These are phyloP conservation scores for Mechanitis messenoides DNA, from an alignment of 2,888 invertebrate species.

Conservation along the genomic window DNA sequence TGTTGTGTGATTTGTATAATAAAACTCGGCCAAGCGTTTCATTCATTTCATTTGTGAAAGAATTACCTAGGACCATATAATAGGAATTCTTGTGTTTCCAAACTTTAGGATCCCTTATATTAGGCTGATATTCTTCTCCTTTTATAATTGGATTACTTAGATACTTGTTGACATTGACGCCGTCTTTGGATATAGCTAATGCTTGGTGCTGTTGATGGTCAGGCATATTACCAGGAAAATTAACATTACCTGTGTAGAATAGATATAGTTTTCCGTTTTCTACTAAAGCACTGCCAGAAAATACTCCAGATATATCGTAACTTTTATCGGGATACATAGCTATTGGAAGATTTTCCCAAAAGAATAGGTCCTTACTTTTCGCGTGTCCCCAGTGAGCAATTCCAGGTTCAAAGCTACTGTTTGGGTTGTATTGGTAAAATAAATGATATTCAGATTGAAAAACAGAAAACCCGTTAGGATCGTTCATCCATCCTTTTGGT, in stretches of 20 bases:
- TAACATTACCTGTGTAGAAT: constrained; percentile 59
- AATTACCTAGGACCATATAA: constrained; percentile 63
- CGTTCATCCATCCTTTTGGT: constrained; percentile 76
- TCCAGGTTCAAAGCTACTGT: constrained; percentile 55
- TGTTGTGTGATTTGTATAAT: constrained; percentile 59
- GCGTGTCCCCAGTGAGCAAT: constrained; percentile 77
- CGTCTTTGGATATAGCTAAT: constrained; percentile 60
- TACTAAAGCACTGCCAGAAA: constrained; percentile 67
- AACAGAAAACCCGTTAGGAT: constrained; percentile 75
- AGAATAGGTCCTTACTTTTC: constrained; percentile 61
- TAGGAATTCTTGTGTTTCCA: constrained; percentile 61
- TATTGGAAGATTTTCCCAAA: constrained; percentile 68
- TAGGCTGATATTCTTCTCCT: constrained; percentile 41
- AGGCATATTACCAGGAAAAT: constrained; percentile 40
- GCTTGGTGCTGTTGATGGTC: constrained; percentile 58
- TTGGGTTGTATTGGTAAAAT: constrained; percentile 74
- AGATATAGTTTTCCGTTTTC: constrained; percentile 52
- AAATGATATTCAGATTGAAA: constrained; percentile 71
- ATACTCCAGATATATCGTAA: constrained; percentile 47
- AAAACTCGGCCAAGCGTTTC: constrained; percentile 56
- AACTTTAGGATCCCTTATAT: constrained; percentile 72
- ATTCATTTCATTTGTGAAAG: too few species aligned
- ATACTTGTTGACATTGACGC: constrained; percentile 58
- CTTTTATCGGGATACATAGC: constrained; percentile 62
- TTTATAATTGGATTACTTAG: constrained; percentile 64